Base-by-base conservation (phyloP, 2,797 vertebrate species). In the Anguilla obscura region DNA sequence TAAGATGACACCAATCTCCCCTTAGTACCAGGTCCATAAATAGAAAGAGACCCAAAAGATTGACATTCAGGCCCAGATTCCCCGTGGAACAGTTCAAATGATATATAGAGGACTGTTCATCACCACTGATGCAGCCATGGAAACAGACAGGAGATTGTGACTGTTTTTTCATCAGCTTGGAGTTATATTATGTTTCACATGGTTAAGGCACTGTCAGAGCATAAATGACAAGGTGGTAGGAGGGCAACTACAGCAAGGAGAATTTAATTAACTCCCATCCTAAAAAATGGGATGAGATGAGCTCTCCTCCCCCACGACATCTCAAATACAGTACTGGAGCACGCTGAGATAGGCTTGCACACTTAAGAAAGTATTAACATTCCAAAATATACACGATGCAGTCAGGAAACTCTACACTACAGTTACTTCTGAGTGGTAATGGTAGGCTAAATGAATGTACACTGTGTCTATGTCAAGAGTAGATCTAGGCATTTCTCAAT, bases 201-300 rank as follows among this genome's bases (percentile, higher is more conserved):
- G 24, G 54, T 45, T 16, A 76, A 69, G 79, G 84, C 8, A 12
- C 7, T 36, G 27, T 2, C 24, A 1, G 50, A 45, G 16, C 7
- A 36, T 40, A 45, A 80, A 50, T 58, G 76, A 87, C 63, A 87
- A 56, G 79, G 14, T 87, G 52, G 24, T 71, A 48, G 45, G 27
- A 27, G 60, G 48, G 21, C 45, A 21, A 79, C 30, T 36, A 76
- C 18, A 27, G 76, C 58, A 33, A 21, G 2, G 0, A 27, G 74
- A 45, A 40, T 33, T 87, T 87, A 80, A 87, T 87, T 10, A 69
- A 84, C 58, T 71, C 14, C 7, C 45, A 60, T 84, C 27, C 27
- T 63, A 54, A 80, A 82, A 82, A 82, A 60, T 30, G 21, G 21
- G 0, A 27, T 69, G 63, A 27, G 63, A 69, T 27, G 24, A 69